Evolutionary conservation across 1,140 invertebrate species (phyloP), one percentile per base, ranked within the genome.

Genomic region (Drosophila littoralis): DNA sequence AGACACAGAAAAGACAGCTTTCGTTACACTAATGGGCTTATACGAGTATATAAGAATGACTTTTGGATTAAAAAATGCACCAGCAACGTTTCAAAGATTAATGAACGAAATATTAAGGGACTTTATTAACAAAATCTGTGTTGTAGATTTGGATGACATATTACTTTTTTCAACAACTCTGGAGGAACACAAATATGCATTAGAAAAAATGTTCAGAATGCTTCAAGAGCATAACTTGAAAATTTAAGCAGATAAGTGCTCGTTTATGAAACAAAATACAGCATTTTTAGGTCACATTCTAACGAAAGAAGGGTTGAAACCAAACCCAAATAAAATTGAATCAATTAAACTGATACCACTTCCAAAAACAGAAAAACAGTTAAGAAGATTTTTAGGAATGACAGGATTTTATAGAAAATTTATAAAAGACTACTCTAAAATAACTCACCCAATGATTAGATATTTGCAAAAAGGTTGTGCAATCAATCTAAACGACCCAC

Each of bases 341-440:
- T n/a, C n/a, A 15, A 48, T 48, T 3, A 9, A 3, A 22, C 6
- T 5, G 5, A 48, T 48, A 7, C 45, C 45, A 48, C 5, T 48
- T 9, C 45, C 17, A 48, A 48, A 48, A 48, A 28, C 15, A 22
- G 45, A 48, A 48, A 48, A 48, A 22, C 9, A 15, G 6, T 12
- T 48, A 10, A 22, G 28, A 48, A 9, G 8, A 9, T 48, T 48
- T 28, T 28, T 28, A 28, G 45, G 17, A 3, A 22, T 22, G 7
- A 48, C 7, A 48, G 45, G 45, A 28, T 22, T 48, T 22, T 28
- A 48, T 48, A 22, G 2, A 48, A 48, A 48, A 28, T 22, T 48
- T 4, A 48, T 48, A 6, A 48, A 22, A 10, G 8, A 48, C 6
- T 28, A 48, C 8, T 48, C 45, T 2, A 48, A 28, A 28, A 28